Conservation (phyloP, 2,797 vertebrate genomes). For the Tapirus indicus region DNA sequence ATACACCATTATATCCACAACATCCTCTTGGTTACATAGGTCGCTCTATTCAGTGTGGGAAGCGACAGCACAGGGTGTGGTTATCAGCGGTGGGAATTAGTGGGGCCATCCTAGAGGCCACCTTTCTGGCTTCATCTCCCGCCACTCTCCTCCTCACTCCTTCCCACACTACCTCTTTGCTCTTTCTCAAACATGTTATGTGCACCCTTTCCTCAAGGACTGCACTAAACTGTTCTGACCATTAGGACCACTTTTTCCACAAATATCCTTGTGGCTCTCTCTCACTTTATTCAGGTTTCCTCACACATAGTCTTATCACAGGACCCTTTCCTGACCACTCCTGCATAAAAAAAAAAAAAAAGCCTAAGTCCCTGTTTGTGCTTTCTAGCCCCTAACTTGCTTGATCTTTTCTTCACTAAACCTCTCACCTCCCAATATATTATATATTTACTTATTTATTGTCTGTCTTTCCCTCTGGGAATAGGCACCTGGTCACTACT, state of each 20-base stretch:
- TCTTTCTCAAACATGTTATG: not conserved
- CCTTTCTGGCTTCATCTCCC: not conserved
- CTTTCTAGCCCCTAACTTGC: not conserved
- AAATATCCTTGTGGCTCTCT: not conserved
- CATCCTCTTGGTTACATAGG: not conserved
- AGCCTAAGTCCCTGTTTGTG: not conserved
- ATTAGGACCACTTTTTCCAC: not conserved
- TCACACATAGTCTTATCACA: not conserved
- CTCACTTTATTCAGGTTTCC: not conserved
- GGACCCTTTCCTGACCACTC: not conserved
- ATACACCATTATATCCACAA: not conserved
- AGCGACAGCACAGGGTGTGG: not conserved
- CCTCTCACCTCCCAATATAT: not conserved
- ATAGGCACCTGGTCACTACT: not conserved
- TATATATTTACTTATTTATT: not conserved
- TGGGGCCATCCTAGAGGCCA: not conserved
- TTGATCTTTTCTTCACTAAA: slow-evolving; percentile 10
- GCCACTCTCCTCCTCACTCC: not conserved
- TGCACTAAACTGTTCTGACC: not conserved
- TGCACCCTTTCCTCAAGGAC: not conserved
- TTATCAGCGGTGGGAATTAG: not conserved
- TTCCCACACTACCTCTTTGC: not conserved
- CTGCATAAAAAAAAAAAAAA: not conserved
- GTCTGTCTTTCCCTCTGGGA: not conserved
- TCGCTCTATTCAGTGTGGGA: not conserved